Evolutionary conservation across 2,888 invertebrate genomes (phyloP).

Genomic region (Petrophora chlorosata): DNA sequence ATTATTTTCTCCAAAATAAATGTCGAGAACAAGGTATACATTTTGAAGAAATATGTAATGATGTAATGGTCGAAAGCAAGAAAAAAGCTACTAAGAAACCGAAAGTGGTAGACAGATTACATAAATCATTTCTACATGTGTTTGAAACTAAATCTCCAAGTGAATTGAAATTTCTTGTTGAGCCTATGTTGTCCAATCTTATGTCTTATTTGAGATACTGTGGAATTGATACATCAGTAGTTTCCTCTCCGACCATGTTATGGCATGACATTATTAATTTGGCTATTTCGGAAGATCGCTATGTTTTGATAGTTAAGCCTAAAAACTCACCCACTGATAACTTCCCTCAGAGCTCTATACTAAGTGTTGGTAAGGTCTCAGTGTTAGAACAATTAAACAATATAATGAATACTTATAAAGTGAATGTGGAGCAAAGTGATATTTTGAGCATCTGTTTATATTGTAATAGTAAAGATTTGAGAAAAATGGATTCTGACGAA

Average conservation of each 20-base stretch:
- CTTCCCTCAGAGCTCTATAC: constrained; percentile 78
- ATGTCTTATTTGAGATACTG: constrained; percentile 69
- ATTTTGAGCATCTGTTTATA: constrained; percentile 90
- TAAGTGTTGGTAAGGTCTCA: constrained; percentile 81
- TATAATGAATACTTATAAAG: constrained; percentile 86
- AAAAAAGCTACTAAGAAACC: constrained; percentile 71
- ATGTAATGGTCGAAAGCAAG: constrained; percentile 82
- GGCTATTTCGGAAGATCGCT: constrained; percentile 67
- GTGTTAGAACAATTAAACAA: constrained; percentile 86
- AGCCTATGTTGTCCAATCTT: constrained; percentile 57
- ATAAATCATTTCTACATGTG: constrained; percentile 38
- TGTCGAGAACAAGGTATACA: constrained; percentile 78
- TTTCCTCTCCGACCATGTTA: constrained; percentile 78
- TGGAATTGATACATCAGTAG: constrained; percentile 85
- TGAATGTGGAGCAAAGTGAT: constrained; percentile 85
- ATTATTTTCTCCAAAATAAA: constrained; percentile 84
- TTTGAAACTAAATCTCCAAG: constrained; percentile 45
- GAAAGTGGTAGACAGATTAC: constrained; percentile 56
- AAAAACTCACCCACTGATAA: constrained; percentile 81
- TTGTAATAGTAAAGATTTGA: constrained; percentile 70
- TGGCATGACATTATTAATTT: constrained; percentile 73
- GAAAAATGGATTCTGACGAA: constrained; percentile 52
- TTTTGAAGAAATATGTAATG: constrained; percentile 86
- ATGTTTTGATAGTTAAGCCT: constrained; percentile 60
- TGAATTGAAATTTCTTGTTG: constrained; percentile 65